Evolutionary conservation across 2,113 vertebrate species (phyloP), one percentile per base, ranked within the genome.

Genomic region (Stomatorhinus ivindoensis): DNA sequence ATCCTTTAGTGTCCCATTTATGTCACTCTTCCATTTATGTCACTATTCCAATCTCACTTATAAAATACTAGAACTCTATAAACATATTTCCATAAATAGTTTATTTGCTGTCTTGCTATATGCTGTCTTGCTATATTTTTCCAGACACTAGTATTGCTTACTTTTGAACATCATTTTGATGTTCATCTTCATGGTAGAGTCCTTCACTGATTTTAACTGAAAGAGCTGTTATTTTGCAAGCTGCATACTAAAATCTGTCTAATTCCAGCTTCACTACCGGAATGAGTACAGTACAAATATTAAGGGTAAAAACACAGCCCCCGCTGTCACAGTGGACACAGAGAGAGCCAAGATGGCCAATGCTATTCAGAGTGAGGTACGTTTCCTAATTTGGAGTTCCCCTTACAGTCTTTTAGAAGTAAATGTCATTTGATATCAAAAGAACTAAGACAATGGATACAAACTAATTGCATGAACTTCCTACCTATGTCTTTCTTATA

Each of bases 281-380:
- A 86, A 95, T 4, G 96, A 97, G 88, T 99, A 99, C 35, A 92
- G 93, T 21, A 90, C 93, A 73, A 97, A 97, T 0, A 15, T 99
- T 88, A 96, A 94, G 94, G 98, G 98, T 90, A 99, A 95, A 93
- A 94, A 95, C 92, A 97, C 95, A 3, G 91, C 98, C 15, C 97
- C 97, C 0, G 96, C 97, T 3, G 97, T 97, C 89, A 98, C 98
- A 0, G 89, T 99, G 4, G 98, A 99, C 11, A 93, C 97, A 89
- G 97, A 99, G 73, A 93, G 98, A 89, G 97, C 97, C 0, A 96
- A 95, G 3, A 89, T 96, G 84, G 98, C 97, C 0, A 96, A 98
- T 93, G 95, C 96, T 91, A 97, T 99, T 91, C 98, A 99, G 94
- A 98, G 97, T 89, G 97, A 98, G 55, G 98, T 97, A 91, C 95